phyloP scores from a whole-genome alignment of 1,140 invertebrate genomes.

The Drosophila sucinea region DNA sequence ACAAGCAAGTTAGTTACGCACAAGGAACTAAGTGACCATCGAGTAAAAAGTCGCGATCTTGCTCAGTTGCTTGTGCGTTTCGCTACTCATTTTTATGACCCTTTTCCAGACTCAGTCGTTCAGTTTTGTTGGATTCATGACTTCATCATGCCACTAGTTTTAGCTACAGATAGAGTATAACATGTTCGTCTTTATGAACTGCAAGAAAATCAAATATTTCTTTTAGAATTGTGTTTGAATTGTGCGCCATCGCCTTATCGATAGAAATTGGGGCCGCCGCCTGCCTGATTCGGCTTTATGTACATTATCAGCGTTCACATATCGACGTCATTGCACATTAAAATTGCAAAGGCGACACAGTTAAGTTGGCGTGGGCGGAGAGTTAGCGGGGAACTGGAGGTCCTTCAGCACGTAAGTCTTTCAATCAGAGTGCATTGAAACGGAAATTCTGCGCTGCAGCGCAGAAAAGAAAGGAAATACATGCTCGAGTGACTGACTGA shows the following conservation, averaged over 20 bases:
- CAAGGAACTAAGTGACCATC: too few relatives aligned
- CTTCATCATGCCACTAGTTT: too few relatives aligned
- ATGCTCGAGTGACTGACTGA: slow-evolving; percentile 56
- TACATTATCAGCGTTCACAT: slow-evolving; percentile 65
- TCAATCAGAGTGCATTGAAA: slow-evolving; percentile 77
- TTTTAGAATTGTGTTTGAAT: slow-evolving; percentile 49
- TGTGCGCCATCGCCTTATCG: slow-evolving; percentile 46
- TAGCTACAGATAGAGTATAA: too few relatives aligned
- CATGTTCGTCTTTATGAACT: neutral
- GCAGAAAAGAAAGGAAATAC: slow-evolving; percentile 75
- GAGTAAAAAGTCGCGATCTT: too few relatives aligned
- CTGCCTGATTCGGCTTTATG: neutral
- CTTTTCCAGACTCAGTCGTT: too few relatives aligned
- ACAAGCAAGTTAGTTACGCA: too few relatives aligned
- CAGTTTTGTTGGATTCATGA: too few relatives aligned
- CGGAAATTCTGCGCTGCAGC: slow-evolving; percentile 79
- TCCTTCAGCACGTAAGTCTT: slow-evolving; percentile 76
- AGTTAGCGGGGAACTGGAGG: neutral
- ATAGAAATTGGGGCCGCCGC: slow-evolving; percentile 34
- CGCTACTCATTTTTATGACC: too few relatives aligned
- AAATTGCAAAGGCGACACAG: slow-evolving; percentile 65
- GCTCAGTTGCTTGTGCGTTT: too few relatives aligned
- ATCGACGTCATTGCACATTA: slow-evolving; percentile 75
- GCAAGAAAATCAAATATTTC: neutral
- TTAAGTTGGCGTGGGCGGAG: slow-evolving; percentile 23